A percentile compares a stretch with the other conserved stretches of the same genome.
Evolutionary conservation across 1,140 invertebrate genomes (phyloP).

Genomic region (Araneus ventricosus): DNA sequence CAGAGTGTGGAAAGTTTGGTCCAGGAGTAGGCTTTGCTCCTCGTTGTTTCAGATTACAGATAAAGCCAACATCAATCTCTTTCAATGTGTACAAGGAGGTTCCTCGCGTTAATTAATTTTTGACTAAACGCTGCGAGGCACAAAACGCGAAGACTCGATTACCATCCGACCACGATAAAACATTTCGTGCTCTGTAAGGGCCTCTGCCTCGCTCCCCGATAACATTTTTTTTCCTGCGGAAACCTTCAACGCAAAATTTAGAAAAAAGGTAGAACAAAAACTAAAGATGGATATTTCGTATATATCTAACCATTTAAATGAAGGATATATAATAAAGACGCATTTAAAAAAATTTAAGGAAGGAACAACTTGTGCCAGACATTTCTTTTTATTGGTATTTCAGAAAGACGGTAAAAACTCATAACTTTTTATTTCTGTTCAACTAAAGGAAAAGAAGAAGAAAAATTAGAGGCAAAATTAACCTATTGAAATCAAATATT

Average conservation of each 20-base stretch:
- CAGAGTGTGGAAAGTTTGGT: constrained; percentile 44
- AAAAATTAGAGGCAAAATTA: too few species aligned
- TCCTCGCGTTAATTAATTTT: constrained; percentile 62
- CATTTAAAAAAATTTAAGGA: too few species aligned
- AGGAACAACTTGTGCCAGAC: too few species aligned
- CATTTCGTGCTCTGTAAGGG: not conserved
- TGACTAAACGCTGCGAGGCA: constrained; percentile 27
- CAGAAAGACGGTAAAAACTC: too few species aligned
- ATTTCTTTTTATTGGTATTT: too few species aligned
- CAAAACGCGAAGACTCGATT: constrained; percentile 27
- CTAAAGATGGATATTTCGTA: too few species aligned
- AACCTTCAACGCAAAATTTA: not conserved
- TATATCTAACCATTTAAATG: too few species aligned
- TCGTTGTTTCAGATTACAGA: constrained; percentile 69
- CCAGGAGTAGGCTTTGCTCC: constrained; percentile 25
- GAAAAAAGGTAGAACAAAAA: too few species aligned
- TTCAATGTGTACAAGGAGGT: constrained; percentile 35
- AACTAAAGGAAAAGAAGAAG: too few species aligned
- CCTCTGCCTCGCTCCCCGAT: not conserved
- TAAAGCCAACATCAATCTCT: constrained; percentile 63
- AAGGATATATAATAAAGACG: too few species aligned
- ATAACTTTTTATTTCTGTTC: too few species aligned
- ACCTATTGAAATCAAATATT: too few species aligned
- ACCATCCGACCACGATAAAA: constrained; percentile 33
- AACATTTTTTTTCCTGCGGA: not conserved